A percentile compares a stretch with the other conserved stretches of the same genome.
Conservation (phyloP, 2,113 vertebrate genomes). For the Lethenteron camtschaticum region DNA sequence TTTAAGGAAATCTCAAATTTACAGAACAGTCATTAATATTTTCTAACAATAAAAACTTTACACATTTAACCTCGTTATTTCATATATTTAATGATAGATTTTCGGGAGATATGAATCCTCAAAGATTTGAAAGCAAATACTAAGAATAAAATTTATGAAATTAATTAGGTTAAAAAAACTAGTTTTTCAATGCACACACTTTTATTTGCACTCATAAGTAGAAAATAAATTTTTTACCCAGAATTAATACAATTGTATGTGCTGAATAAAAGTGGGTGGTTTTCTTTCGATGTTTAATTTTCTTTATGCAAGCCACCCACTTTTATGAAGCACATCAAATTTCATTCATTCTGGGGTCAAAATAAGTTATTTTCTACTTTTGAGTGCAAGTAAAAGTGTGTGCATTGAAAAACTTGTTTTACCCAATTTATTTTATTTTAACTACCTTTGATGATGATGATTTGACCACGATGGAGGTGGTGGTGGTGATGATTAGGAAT, state of each 20-base stretch:
- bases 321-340: background rate
- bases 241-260: background rate
- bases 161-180: background rate
- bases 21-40: background rate
- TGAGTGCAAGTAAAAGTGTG: no score
- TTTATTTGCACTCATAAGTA: background rate
- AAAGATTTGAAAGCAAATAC: background rate
- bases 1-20: background rate
- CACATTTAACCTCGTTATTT: background rate
- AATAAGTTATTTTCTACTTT: no score
- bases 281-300: background rate
- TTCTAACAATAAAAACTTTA: background rate
- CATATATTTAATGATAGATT: no score
- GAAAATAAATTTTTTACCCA: slow-evolving; percentile 1
- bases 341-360: no score
- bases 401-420: no score
- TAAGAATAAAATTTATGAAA: background rate
- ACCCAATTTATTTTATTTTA: no score
- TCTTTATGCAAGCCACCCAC: background rate
- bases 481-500: no score
- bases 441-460: no score
- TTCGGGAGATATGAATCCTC: background rate
- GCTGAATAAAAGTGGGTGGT: slow-evolving; percentile 1
- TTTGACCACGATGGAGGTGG: no score
- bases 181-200: background rate